Base-by-base conservation (phyloP, 2,888 invertebrate species). In the Autographa gamma region DNA sequence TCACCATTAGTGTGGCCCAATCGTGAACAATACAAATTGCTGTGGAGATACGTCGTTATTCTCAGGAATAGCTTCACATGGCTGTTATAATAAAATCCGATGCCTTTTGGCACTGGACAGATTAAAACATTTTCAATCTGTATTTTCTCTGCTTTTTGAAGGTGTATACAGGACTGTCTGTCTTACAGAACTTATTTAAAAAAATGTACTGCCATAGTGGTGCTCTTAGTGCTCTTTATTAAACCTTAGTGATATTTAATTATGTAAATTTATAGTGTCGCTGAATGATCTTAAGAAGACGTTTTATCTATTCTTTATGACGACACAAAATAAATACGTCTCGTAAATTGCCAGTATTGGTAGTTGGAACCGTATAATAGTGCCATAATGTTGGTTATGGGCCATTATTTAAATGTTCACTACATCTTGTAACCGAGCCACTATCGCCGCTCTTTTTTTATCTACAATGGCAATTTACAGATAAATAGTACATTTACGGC, bases 371-470 rank as follows among this genome's bases (percentile, higher is more conserved):
- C 60, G 77, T 76, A 79, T 79, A 75, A 71, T 67, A 63, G 54
- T 58, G 43, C 63, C 59, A 79, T 76, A 74, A 79, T 56, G 66
- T 59, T 54, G 63, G 63, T 76, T 63, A 60, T 16, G 41, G 60
- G 80, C 77, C 43, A 69, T 78, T 69, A 76, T 77, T 77, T 32
- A 71, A 79, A 77, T 66, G 54, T 71, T 59, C 48, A 79, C 66
- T 66, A 76, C 65, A 38, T 32, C 64, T 62, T 66, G 54, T 66
- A n/a, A 34, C 38, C 31, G 61, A n/a, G 25, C 38, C 32, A 13
- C 62, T 52, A 59, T 25, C 60, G 62, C 59, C 56, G 18, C 5
- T 56, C 18, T 25, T 3, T 13, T 5, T 56, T 4, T 56, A 56
- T 19, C 19, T 11, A n/a, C 48, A 48, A n/a, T 6, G 48, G 48